Percentiles rank a stretch among this genome's conserved stretches.
These are phyloP conservation scores for Bactericera cockerelli DNA, from an alignment of 1,140 invertebrate genomes.

Conservation along the genomic window DNA sequence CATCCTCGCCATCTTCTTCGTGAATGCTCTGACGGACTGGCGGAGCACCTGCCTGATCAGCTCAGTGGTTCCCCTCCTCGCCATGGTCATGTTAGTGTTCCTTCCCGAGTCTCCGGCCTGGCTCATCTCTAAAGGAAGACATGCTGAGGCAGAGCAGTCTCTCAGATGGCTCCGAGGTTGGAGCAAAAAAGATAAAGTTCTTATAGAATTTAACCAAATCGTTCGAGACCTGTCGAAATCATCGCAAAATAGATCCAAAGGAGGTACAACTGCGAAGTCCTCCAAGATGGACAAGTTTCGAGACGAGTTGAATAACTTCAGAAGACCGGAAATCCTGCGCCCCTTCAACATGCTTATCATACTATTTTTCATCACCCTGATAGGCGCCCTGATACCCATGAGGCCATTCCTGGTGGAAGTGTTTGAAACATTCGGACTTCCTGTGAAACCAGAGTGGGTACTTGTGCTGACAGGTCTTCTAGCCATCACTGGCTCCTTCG, in stretches of 20 bases:
- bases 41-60: slow-evolving; percentile 17
- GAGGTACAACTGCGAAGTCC: background rate
- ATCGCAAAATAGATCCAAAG: background rate
- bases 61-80: slow-evolving; percentile 17
- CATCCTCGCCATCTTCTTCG: slow-evolving; percentile 14
- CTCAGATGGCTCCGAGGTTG: slow-evolving; percentile 35
- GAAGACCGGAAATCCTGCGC: background rate
- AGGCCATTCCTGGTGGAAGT: slow-evolving; percentile 42
- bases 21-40: slow-evolving; percentile 19
- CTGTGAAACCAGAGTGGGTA: slow-evolving; percentile 24
- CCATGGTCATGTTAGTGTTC: slow-evolving; percentile 13
- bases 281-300: background rate
- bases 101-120: slow-evolving; percentile 49
- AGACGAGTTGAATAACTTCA: background rate
- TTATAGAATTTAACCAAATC: slow-evolving; percentile 32
- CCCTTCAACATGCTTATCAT: background rate
- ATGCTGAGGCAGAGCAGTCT: slow-evolving; percentile 32
- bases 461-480: background rate
- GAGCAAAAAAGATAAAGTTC: slow-evolving; percentile 30
- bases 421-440: slow-evolving; percentile 31
- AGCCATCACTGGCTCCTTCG: background rate
- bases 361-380: slow-evolving; percentile 34
- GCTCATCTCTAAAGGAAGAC: slow-evolving; percentile 34
- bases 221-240: slow-evolving; percentile 16
- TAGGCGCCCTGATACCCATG: slow-evolving; percentile 34